These are phyloP conservation scores for Camponotus floridanus DNA, from an alignment of 1,140 invertebrate species.

Conservation along the genomic window DNA sequence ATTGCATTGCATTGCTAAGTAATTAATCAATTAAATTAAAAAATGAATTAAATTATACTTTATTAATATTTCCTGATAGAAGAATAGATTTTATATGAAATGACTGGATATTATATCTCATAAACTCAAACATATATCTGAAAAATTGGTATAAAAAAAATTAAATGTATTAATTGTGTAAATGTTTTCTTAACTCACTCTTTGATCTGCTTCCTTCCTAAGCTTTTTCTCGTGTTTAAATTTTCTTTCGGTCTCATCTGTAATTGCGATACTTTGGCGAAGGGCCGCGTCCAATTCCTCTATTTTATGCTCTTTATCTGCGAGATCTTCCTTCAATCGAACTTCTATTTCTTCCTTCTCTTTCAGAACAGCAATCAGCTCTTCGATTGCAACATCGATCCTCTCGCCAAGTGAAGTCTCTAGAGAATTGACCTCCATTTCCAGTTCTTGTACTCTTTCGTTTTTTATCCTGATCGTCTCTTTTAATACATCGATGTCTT, in stretches of 20 bases:
- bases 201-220: constrained; percentile 88
- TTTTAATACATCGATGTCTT: constrained; percentile 76
- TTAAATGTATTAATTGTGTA: constrained; percentile 6
- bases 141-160: constrained; percentile 19
- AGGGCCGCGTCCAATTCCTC: constrained; percentile 84
- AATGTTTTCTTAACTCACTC: constrained; percentile 84
- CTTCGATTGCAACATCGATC: constrained; percentile 82
- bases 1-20: not conserved
- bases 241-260: constrained; percentile 88
- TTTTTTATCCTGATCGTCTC: constrained; percentile 80
- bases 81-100: not conserved
- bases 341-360: constrained; percentile 78
- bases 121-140: not conserved
- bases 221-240: constrained; percentile 88
- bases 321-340: constrained; percentile 70
- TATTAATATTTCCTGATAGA: not conserved
- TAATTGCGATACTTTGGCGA: constrained; percentile 89
- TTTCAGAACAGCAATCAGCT: constrained; percentile 79
- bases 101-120: not conserved
- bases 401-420: constrained; percentile 79
- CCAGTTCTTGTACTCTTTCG: constrained; percentile 76
- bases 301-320: constrained; percentile 71
- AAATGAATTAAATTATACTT: not conserved
- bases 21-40: constrained; percentile 13
- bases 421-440: constrained; percentile 80